Evolutionary conservation across 2,113 vertebrate genomes (phyloP).

Genomic region (Indicator indicator): DNA sequence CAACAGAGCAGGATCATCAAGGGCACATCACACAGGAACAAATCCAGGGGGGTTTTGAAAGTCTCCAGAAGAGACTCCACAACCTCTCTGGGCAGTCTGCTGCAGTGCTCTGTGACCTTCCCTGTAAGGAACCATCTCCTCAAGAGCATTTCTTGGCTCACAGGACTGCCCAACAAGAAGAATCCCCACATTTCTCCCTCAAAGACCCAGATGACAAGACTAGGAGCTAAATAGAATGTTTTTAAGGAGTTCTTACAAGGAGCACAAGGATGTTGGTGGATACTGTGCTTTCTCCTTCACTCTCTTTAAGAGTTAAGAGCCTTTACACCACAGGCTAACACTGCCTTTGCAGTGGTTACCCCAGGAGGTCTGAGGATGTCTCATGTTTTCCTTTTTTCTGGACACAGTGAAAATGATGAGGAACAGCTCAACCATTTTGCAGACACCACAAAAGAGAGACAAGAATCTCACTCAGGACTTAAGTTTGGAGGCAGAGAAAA

Average conservation of each 20-base stretch:
- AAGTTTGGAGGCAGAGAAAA: background rate
- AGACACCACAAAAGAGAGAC: background rate
- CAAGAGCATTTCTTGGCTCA: background rate
- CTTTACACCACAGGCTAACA: background rate
- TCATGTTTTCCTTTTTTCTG: background rate
- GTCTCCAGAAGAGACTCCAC: too few species aligned
- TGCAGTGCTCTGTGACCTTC: too few species aligned
- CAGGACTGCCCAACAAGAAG: background rate
- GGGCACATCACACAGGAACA: too few species aligned
- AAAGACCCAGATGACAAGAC: background rate
- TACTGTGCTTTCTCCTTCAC: background rate
- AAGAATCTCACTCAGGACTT: background rate
- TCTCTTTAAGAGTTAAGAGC: background rate
- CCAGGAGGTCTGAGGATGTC: background rate
- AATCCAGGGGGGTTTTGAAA: too few species aligned
- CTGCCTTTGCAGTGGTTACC: background rate
- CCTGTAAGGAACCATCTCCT: too few species aligned
- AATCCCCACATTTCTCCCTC: background rate
- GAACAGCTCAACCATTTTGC: background rate
- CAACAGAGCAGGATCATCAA: too few species aligned
- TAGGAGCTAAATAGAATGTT: background rate
- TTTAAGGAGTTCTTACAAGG: background rate
- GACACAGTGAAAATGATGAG: fast-evolving
- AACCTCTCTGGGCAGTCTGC: too few species aligned
- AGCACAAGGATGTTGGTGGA: background rate